Base-by-base conservation (phyloP, 1,140 invertebrate genomes). In the Lepidurus packardi region DNA sequence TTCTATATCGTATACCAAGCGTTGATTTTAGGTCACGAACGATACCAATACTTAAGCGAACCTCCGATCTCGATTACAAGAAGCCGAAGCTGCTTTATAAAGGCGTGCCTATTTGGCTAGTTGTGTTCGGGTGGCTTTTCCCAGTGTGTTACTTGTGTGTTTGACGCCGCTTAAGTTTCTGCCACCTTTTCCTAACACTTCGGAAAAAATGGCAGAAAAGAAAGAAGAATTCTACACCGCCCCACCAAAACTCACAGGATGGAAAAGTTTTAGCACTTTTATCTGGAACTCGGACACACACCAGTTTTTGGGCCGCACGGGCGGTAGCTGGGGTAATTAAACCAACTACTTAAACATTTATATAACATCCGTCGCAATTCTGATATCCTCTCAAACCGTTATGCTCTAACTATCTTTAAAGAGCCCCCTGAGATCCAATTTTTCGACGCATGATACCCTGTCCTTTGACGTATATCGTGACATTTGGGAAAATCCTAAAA, bases 201-300 rank as follows among this genome's bases (percentile, higher is more conserved):
- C n/a, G 75, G 44, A 42, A 42, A 77, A 78, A 34, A 83, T 82
- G 81, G 82, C 82, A 43, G 82, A 82, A 77, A 82, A 82, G 43
- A 78, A 73, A 34, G 82, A 82, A 44, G 75, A 80, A 75, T 94
- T 89, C 85, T 94, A 92, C 92, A 81, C 91, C 91, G 79, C 89
- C 93, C 81, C 90, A 91, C 79, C 79, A 75, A 79, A 81, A 78
- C 78, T 74, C n/a, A 47, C 88, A 81, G 92, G 91, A 89, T 94
- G 93, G 93, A 92, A 94, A 85, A 89, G 91, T 81, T 93, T 95
- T 87, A 90, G 87, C 84, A 87, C 89, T 82, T 95, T 95, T 87
- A 83, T 96, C 78, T 96, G 91, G 90, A 94, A 96, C 87, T 91
- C 92, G 79, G 92, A 95, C 86, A 95, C 92, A 78, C 90, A 91